These are phyloP conservation scores for Lophura nycthemera DNA, from an alignment of 2,113 vertebrate genomes.

Conservation along the genomic window DNA sequence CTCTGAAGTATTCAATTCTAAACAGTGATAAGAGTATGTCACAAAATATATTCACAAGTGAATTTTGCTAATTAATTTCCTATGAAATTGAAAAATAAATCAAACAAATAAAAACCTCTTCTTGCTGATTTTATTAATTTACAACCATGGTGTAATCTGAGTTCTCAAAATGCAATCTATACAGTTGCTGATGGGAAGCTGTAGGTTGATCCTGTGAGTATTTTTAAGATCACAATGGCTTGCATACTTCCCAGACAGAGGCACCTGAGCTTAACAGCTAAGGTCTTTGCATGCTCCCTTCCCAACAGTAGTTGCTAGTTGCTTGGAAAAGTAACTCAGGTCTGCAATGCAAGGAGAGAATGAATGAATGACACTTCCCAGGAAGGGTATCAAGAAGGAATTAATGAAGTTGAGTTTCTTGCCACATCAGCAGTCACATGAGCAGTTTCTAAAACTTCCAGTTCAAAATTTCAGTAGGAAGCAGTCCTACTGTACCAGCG, in stretches of 20 bases:
- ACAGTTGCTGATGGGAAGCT: not conserved
- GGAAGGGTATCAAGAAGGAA: not conserved
- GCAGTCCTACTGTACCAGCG: not conserved
- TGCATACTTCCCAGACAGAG: not conserved
- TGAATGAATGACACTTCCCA: not conserved
- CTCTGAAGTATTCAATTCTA: not conserved
- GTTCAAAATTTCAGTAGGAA: not conserved
- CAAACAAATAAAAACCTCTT: rapidly evolving
- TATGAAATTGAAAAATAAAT: not conserved
- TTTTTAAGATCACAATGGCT: not conserved
- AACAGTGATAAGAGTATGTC: not conserved
- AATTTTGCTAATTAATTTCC: not conserved
- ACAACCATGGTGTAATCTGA: not conserved
- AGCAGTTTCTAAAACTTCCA: not conserved
- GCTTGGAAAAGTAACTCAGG: not conserved
- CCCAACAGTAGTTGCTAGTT: not conserved
- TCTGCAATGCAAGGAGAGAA: not conserved
- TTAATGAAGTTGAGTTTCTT: not conserved
- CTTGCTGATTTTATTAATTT: not conserved
- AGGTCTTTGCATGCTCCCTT: not conserved
- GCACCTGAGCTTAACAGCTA: not conserved
- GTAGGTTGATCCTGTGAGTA: not conserved
- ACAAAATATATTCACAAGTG: not conserved
- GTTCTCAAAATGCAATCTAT: not conserved
- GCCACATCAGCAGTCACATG: not conserved